Base-by-base conservation (phyloP, 2,888 invertebrate species). In the Tethea ocularis region DNA sequence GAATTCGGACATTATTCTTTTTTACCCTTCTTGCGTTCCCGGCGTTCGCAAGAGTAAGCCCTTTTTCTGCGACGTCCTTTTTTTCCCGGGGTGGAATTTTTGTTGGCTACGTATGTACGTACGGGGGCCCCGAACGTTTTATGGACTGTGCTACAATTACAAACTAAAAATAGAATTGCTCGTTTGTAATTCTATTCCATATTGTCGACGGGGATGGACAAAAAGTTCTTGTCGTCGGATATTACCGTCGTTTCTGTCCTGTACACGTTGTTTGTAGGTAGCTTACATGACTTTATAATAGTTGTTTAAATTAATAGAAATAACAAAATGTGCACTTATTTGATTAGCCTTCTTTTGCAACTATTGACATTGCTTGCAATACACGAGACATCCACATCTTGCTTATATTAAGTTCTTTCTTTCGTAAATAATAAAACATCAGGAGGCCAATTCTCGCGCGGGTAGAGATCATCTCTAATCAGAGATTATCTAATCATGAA, bases 1-100 rank as follows among this genome's bases (percentile, higher is more conserved):
- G 93, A 91, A 93, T 93, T 93, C 93, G 93, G 89, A 92, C 93
- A 93, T 93, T 93, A 93, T 93, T 93, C 93, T 93, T 93, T 93
- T 93, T 93, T 92, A 93, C 92, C 93, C 93, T 93, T 93, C 93
- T 93, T 91, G 88, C 88, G 88, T 85, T 84, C 84, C 80, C 82
- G 74, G 72, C 84, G 82, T 90, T 91, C 88, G 90, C 89, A 87
- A 87, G 87, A 88, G 91, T 91, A 91, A 91, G 91, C 91, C 91
- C 92, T 91, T 92, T 92, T 92, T 89, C 87, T 89, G 88, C 88
- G 86, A 88, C 82, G 89, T 89, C 88, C 90, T 89, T 92, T 92
- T 89, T 90, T 89, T 82, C 80, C 82, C 76, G 76, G 52, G 73
- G 76, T 71, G 87, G 89, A 89, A 89, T 91, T 91, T 91, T 88